These are phyloP conservation scores for Tyria jacobaeae DNA, from an alignment of 2,888 invertebrate species.

Conservation along the genomic window DNA sequence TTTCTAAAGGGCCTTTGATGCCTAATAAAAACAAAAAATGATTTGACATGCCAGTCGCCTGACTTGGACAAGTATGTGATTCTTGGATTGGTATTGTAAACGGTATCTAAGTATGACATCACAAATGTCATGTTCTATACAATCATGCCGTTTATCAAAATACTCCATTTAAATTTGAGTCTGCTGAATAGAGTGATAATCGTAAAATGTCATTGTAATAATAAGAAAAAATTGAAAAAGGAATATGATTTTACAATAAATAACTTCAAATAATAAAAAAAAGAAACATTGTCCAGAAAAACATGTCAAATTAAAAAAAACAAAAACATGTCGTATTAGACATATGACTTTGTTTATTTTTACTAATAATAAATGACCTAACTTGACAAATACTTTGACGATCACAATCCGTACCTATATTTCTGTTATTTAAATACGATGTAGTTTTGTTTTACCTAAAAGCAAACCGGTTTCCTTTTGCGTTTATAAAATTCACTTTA, in stretches of 20 bases:
- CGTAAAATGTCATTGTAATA: too few relatives aligned
- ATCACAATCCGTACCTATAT: not conserved
- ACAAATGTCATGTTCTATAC: not conserved
- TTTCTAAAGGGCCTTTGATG: too few relatives aligned
- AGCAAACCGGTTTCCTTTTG: conserved; percentile 11
- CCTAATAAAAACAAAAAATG: not conserved
- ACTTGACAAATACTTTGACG: not conserved
- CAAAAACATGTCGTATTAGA: too few relatives aligned
- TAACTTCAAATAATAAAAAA: too few relatives aligned
- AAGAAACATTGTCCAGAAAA: too few relatives aligned
- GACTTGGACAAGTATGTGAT: not conserved
- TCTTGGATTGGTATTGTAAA: not conserved
- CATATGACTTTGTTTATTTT: too few relatives aligned
- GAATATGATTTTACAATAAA: too few relatives aligned
- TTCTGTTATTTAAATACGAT: not conserved
- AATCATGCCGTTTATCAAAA: not conserved
- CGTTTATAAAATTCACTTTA: conserved; percentile 33
- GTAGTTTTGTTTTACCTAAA: not conserved
- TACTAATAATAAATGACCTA: too few relatives aligned
- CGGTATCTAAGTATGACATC: not conserved
- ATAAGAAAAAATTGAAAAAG: not conserved
- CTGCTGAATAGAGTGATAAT: not conserved
- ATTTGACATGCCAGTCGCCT: not conserved
- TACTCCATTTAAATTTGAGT: not conserved
- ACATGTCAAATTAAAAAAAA: too few relatives aligned